Evolutionary conservation across 2,113 vertebrate genomes (phyloP), one percentile per base, ranked within the genome.

Genomic region (Mus pahari): DNA sequence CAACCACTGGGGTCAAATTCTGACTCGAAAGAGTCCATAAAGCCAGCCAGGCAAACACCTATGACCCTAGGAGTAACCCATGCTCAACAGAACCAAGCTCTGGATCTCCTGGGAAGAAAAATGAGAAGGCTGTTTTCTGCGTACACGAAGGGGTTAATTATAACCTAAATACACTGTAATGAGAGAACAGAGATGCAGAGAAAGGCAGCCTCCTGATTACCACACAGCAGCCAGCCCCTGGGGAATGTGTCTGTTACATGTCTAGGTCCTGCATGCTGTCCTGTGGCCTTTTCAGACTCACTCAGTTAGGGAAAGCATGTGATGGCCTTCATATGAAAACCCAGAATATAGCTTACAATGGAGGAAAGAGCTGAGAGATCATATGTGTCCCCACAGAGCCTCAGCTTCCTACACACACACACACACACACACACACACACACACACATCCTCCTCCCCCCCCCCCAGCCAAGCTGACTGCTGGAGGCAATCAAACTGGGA

Each of bases 61-160:
- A 2, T 11, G 42, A 0, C 5, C 7, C 73, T 5, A 42, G 50
- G 3, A 22, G 1, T 10, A 31, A 17, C 42, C 12, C 28, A 1
- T 12, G 0, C 1, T 10, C 31, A 53, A 42, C 26, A 31, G 45
- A 55, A 28, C 26, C n/a, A 42, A 60, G 26, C 42, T 42, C 79
- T 28, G 36, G 5, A 14, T n/a, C n/a, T 39, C 22, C 53, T 58
- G 79, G 55, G 55, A 42, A 24, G 20, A 58, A 8, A 91, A 94
- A 74, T 19, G 8, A 71, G 86, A 24, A 2, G 31, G n/a, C 5
- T 50, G 5, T 86, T n/a, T 89, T 33, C 73, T 45, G 33, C 20
- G 3, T 19, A 62, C 55, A 53, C 1, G 9, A 84, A 84, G 42
- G 60, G n/a, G 58, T 84, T 64, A 64, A 66, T 64, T 26, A 64